A percentile compares a stretch with the other conserved stretches of the same genome.
phyloP scores from a whole-genome alignment of 23 tunicate species.

The Botrylloides violaceus region DNA sequence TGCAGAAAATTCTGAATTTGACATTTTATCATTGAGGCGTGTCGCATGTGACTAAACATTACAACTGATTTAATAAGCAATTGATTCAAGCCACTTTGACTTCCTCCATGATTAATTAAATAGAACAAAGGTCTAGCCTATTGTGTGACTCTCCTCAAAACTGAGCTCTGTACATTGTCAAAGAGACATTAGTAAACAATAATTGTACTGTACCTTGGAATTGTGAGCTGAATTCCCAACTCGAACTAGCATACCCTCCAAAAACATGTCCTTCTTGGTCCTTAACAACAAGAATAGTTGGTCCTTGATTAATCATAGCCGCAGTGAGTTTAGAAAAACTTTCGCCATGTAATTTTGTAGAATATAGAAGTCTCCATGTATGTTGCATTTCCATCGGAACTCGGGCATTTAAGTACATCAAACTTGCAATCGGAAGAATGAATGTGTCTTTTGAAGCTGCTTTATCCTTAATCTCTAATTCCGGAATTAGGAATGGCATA shows the following conservation, averaged over 20 bases:
- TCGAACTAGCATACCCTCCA: slow-evolving; percentile 68
- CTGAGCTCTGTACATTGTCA: no score
- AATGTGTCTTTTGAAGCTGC: slow-evolving; percentile 6
- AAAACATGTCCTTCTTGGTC: slow-evolving; percentile 63
- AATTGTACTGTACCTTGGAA: slow-evolving; percentile 94
- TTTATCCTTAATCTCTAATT: background rate
- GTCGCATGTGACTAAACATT: no score
- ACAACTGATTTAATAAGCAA: no score
- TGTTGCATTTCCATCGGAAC: slow-evolving; percentile 33
- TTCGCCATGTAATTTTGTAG: slow-evolving; percentile 73
- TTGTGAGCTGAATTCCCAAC: slow-evolving; percentile 52
- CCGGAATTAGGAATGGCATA: slow-evolving; percentile 16
- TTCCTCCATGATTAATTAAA: no score
- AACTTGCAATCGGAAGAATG: slow-evolving; percentile 23
- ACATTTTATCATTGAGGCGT: no score
- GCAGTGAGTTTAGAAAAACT: slow-evolving; percentile 72
- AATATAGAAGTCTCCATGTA: slow-evolving; percentile 84
- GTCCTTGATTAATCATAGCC: slow-evolving; percentile 42
- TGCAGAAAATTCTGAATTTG: no score
- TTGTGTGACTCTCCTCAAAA: no score
- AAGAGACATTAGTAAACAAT: no score
- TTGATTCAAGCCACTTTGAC: no score
- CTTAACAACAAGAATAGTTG: slow-evolving; percentile 46
- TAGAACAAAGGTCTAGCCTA: no score
- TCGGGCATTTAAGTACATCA: slow-evolving; percentile 41